Percentiles rank a stretch among this genome's conserved stretches.
phyloP scores from a whole-genome alignment of 2,113 vertebrate genomes.

The Chaenocephalus aceratus region DNA sequence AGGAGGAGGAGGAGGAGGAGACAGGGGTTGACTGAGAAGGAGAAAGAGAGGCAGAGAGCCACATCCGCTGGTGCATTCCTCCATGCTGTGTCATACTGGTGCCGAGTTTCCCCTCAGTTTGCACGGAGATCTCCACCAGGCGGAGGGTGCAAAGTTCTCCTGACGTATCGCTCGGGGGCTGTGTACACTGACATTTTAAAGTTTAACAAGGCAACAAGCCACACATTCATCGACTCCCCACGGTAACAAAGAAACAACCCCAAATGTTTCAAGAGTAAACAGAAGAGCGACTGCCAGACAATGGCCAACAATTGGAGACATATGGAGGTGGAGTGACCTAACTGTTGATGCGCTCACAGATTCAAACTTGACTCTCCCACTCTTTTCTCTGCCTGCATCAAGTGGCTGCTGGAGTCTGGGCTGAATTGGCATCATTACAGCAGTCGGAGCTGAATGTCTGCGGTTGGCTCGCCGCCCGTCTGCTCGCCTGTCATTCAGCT shows the following conservation, averaged over 20 bases:
- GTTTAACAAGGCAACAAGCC: conserved; percentile 55
- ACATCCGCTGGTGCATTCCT: conserved; percentile 80
- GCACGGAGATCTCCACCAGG: conserved; percentile 72
- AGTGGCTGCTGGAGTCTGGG: conserved; percentile 54
- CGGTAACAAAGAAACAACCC: conserved; percentile 40
- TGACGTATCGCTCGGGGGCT: conserved; percentile 50
- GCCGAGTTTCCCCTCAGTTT: conserved; percentile 76
- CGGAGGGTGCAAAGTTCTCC: conserved; percentile 53
- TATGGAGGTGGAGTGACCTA: conserved; percentile 34
- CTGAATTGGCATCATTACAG: conserved; percentile 69
- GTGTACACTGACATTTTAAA: conserved; percentile 56
- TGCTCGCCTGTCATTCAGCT: conserved; percentile 72
- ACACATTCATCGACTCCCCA: conserved; percentile 30
- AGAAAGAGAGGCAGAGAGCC: conserved; percentile 60
- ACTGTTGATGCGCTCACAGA: conserved; percentile 41
- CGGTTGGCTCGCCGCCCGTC: conserved; percentile 64
- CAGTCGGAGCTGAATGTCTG: conserved; percentile 69
- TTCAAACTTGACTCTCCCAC: conserved; percentile 39
- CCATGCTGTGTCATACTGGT: conserved; percentile 81
- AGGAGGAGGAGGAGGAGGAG: neutral
- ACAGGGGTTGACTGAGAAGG: conserved; percentile 54
- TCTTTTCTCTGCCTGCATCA: conserved; percentile 43
- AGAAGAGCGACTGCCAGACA: conserved; percentile 1
- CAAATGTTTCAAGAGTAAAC: conserved; percentile 30
- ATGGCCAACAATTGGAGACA: conserved; percentile 27